Evolutionary conservation across 2,797 vertebrate species (phyloP).

Genomic region (Mus caroli): DNA sequence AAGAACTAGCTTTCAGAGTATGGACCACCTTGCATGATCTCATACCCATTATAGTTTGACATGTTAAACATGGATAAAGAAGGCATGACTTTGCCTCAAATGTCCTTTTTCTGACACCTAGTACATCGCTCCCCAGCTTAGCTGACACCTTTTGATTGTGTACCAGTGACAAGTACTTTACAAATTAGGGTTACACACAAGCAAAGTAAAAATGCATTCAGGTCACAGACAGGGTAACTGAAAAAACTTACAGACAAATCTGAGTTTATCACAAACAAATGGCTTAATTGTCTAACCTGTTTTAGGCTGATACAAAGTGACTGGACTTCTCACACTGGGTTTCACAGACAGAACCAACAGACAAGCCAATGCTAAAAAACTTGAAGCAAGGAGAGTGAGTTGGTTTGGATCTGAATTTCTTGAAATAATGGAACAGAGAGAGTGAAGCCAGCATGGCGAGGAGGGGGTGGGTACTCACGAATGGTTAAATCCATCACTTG

Average conservation of each 20-base stretch:
- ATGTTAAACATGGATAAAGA: slow-evolving; percentile 82
- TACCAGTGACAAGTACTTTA: slow-evolving; percentile 97
- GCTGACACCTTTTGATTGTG: slow-evolving; percentile 92
- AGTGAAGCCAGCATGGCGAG: slow-evolving; percentile 92
- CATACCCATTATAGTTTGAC: slow-evolving; percentile 86
- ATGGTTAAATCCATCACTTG: slow-evolving; percentile 99
- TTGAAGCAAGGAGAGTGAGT: slow-evolving; percentile 92
- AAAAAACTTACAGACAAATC: slow-evolving; percentile 94
- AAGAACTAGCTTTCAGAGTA: slow-evolving; percentile 89
- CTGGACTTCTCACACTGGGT: slow-evolving; percentile 92
- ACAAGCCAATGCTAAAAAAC: slow-evolving; percentile 93
- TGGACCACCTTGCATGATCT: slow-evolving; percentile 87
- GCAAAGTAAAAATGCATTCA: slow-evolving; percentile 99
- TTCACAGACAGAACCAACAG: slow-evolving; percentile 94
- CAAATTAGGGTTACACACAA: slow-evolving; percentile 96
- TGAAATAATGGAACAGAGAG: slow-evolving; percentile 91
- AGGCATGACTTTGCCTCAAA: slow-evolving; percentile 86
- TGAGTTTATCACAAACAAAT: slow-evolving; percentile 97
- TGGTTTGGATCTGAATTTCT: slow-evolving; percentile 91
- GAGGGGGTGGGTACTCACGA: slow-evolving; percentile 99
- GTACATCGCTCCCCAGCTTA: slow-evolving; percentile 87
- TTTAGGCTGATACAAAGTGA: slow-evolving; percentile 92
- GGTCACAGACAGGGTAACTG: slow-evolving; percentile 96
- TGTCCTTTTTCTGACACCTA: slow-evolving; percentile 90
- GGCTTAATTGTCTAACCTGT: slow-evolving; percentile 92